A percentile compares a stretch with the other conserved stretches of the same genome.
Conservation (phyloP, 2,113 vertebrate species). For the Oxygymnocypris stewartii region DNA sequence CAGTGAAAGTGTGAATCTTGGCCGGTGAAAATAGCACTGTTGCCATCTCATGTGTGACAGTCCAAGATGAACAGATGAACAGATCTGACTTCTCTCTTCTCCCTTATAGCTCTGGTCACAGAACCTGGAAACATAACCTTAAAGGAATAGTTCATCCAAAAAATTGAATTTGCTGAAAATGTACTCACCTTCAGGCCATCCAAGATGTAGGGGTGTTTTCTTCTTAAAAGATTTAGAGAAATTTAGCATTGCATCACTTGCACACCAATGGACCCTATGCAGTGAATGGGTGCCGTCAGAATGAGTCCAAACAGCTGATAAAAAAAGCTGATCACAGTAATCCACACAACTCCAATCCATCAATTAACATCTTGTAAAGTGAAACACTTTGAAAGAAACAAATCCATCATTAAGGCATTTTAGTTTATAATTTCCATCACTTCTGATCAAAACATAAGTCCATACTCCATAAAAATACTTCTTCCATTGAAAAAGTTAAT, state of each 20-base stretch:
- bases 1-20: constrained; percentile 17
- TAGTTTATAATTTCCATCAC: no score
- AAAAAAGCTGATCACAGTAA: not conserved
- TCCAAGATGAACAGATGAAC: not conserved
- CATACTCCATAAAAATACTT: not conserved
- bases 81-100: not conserved
- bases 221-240: not conserved
- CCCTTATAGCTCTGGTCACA: constrained; percentile 6
- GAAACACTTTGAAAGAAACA: not conserved
- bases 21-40: constrained; percentile 30
- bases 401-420: no score
- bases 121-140: not conserved
- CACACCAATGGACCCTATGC: not conserved
- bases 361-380: not conserved
- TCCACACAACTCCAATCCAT: not conserved
- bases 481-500: not conserved
- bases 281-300: not conserved
- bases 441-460: no score
- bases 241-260: not conserved
- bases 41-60: constrained; percentile 34
- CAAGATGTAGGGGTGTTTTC: not conserved
- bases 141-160: not conserved
- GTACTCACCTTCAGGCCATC: not conserved
- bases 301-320: not conserved
- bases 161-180: not conserved